phyloP scores from a whole-genome alignment of 2,888 invertebrate species.

The Bimastos eiseni region DNA sequence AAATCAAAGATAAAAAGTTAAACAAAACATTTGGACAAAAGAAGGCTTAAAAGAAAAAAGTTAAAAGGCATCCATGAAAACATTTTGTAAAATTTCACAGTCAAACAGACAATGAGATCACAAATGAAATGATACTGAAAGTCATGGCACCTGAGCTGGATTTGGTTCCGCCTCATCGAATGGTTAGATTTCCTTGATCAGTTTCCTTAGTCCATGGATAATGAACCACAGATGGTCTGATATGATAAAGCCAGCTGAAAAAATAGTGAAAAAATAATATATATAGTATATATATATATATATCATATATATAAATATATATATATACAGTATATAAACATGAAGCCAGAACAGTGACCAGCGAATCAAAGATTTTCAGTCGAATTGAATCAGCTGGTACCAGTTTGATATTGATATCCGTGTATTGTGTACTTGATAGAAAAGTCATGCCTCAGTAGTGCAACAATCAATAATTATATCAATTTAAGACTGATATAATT shows the following conservation, averaged over 20 bases:
- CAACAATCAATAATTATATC: no score
- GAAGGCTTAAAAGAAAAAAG: not conserved
- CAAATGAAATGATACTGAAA: not conserved
- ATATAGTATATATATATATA: no score
- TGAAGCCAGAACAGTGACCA: no score
- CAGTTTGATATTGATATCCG: no score
- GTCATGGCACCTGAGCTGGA: conserved; percentile 82
- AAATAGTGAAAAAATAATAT: not conserved
- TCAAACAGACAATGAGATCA: not conserved
- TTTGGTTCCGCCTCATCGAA: conserved; percentile 82
- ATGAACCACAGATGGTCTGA: conserved; percentile 88
- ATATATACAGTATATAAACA: no score
- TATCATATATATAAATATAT: no score
- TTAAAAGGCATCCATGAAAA: not conserved
- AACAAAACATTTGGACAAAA: not conserved
- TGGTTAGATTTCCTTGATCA: conserved; percentile 67
- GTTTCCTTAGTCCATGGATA: conserved; percentile 71
- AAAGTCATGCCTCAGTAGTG: no score
- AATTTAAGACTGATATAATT: no score
- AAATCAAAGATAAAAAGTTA: not conserved
- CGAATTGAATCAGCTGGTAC: no score
- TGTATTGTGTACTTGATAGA: no score
- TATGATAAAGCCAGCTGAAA: conserved; percentile 84
- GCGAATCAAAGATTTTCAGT: no score
- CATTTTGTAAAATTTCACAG: not conserved